phyloP scores from a whole-genome alignment of 1,140 invertebrate genomes.

The Diachasma alloeum region DNA sequence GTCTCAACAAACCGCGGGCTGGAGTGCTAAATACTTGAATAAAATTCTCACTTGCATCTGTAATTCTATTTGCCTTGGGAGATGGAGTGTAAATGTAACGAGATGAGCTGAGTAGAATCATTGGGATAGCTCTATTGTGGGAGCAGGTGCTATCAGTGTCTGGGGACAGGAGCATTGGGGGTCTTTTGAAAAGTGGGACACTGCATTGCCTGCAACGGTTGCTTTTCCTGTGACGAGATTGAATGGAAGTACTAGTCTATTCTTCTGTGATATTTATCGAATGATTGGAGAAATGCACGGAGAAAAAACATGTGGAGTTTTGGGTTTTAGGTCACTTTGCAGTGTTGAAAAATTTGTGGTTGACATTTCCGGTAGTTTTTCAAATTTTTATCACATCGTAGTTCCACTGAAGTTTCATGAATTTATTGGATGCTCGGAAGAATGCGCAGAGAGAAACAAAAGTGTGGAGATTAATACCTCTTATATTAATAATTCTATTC shows the following conservation, averaged over 20 bases:
- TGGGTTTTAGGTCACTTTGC: background rate
- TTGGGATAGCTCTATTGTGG: background rate
- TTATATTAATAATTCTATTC: too few species aligned
- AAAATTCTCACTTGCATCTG: background rate
- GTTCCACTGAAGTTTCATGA: too few species aligned
- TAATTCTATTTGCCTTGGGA: conserved; percentile 5
- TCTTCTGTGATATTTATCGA: too few species aligned
- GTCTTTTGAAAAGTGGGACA: background rate
- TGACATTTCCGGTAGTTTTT: background rate
- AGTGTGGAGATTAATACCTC: too few species aligned
- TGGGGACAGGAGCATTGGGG: background rate
- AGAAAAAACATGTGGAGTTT: too few species aligned
- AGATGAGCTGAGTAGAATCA: background rate
- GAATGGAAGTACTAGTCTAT: too few species aligned
- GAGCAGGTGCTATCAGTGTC: background rate
- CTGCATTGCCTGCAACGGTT: too few species aligned
- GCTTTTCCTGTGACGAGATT: too few species aligned
- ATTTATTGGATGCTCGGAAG: background rate
- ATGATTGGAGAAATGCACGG: too few species aligned
- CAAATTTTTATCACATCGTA: too few species aligned
- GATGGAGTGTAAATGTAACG: background rate
- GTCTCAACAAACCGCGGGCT: background rate
- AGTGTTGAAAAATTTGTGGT: background rate
- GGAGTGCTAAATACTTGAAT: conserved; percentile 15
- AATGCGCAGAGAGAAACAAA: too few species aligned